Conservation (phyloP, 2,113 vertebrate species). For the Caretta caretta region DNA sequence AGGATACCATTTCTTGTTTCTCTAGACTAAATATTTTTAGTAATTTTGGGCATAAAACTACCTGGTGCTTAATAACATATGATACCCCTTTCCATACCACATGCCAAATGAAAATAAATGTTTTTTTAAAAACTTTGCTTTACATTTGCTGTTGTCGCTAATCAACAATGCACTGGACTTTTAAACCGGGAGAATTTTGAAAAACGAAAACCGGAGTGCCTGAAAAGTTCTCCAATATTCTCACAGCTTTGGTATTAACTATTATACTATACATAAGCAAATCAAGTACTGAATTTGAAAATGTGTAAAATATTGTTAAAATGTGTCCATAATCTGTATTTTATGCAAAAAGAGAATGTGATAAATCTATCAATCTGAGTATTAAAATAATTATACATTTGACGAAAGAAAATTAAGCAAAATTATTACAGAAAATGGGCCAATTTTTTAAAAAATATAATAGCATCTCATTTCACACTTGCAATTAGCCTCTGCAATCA, state of each 20-base stretch:
- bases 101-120: background rate
- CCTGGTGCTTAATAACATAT: background rate
- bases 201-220: background rate
- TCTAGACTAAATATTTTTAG: background rate
- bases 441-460: background rate
- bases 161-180: background rate
- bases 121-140: background rate
- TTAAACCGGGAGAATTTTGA: background rate
- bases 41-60: background rate
- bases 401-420: background rate
- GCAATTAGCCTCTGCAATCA: background rate
- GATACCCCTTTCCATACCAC: background rate
- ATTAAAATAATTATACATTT: background rate
- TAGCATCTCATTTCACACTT: background rate
- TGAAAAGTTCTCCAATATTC: background rate
- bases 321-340: background rate
- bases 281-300: background rate
- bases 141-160: background rate
- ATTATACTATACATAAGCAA: background rate
- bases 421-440: background rate
- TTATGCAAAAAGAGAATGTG: background rate
- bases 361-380: background rate
- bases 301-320: background rate
- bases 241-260: background rate
- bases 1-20: background rate